Percentiles rank a stretch among this genome's conserved stretches.
Evolutionary conservation across 37 sponge, comb jelly and placozoan species (phyloP).

Genomic region (Cliona cf. orientalis): DNA sequence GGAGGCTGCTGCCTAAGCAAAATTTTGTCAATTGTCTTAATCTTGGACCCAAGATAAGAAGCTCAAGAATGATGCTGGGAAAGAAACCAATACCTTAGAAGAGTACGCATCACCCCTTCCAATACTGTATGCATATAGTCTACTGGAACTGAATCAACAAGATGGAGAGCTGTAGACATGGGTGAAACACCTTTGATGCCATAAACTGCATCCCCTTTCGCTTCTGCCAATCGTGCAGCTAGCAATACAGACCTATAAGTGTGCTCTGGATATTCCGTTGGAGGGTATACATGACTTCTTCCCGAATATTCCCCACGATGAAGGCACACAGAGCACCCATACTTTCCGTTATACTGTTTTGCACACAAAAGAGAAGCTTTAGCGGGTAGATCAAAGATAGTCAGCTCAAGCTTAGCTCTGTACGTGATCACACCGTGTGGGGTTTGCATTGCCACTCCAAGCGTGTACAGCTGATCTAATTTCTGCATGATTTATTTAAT

Average conservation of each 20-base stretch:
- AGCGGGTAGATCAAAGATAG: slow-evolving; percentile 39
- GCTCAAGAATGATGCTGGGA: not conserved
- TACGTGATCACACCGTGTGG: not conserved
- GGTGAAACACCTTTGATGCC: slow-evolving; percentile 27
- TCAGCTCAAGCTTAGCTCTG: not conserved
- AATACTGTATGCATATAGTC: not conserved
- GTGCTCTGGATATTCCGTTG: not conserved
- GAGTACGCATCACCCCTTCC: not conserved
- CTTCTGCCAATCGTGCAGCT: not conserved
- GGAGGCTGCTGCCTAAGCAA: not conserved
- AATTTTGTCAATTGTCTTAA: not conserved
- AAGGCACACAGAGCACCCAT: slow-evolving; percentile 41
- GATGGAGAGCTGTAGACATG: not conserved
- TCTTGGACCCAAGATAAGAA: not conserved
- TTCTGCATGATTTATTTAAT: not conserved
- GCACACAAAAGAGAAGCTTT: slow-evolving; percentile 6
- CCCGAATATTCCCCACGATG: slow-evolving; percentile 29
- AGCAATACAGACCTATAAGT: not conserved
- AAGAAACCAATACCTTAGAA: slow-evolving; percentile 32
- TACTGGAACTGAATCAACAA: slow-evolving; percentile 1
- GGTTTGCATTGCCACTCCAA: not conserved
- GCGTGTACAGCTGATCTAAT: not conserved
- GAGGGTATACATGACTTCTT: not conserved
- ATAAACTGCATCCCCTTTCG: not conserved
- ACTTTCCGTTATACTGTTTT: slow-evolving; percentile 49